Evolutionary conservation across 2,797 vertebrate species (phyloP).

Genomic region (Sebastes ruberrimus): DNA sequence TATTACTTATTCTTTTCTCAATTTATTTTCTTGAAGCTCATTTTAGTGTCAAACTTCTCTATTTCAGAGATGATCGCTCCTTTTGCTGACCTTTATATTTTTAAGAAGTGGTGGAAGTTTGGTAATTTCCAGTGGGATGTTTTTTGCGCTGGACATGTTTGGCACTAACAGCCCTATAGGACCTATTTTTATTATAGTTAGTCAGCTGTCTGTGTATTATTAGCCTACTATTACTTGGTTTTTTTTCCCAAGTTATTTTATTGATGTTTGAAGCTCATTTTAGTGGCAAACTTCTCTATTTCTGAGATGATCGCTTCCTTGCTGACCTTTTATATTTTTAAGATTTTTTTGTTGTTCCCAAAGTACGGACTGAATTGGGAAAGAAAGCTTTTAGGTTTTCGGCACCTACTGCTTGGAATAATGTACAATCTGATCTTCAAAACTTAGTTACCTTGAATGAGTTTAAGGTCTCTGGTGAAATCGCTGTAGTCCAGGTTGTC

Average conservation of each 20-base stretch:
- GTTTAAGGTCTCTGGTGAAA: too few relatives aligned
- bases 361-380: too few relatives aligned
- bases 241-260: neutral
- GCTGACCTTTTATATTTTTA: too few relatives aligned
- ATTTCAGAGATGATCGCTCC: neutral
- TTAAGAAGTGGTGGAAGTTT: conserved; percentile 3
- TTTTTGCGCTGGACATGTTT: neutral
- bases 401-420: too few relatives aligned
- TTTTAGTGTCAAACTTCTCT: neutral
- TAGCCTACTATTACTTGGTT: neutral
- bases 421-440: too few relatives aligned
- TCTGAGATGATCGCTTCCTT: too few relatives aligned
- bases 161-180: neutral
- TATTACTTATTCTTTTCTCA: neutral
- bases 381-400: too few relatives aligned
- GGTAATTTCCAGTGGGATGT: neutral
- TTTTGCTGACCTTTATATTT: neutral
- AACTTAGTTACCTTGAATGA: too few relatives aligned
- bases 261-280: neutral
- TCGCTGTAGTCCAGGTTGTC: too few relatives aligned
- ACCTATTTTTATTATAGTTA: neutral
- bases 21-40: neutral
- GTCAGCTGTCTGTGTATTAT: neutral
- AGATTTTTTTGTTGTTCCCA: too few relatives aligned
- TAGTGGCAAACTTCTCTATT: neutral